These are phyloP conservation scores for Heteronetta atricapilla DNA, from an alignment of 2,113 vertebrate species.

Conservation along the genomic window DNA sequence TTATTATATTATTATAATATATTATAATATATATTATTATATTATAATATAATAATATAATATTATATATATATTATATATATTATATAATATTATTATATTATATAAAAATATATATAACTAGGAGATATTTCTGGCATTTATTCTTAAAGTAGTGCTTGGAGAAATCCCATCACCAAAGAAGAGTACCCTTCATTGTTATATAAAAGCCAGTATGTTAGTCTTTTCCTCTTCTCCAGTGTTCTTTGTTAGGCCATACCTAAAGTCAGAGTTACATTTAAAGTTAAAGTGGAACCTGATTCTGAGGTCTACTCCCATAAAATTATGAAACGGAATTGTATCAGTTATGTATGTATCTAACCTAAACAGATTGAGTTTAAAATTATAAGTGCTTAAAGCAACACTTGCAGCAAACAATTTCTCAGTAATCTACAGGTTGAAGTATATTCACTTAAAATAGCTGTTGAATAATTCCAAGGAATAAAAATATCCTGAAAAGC, in stretches of 20 bases:
- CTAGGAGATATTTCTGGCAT: background rate
- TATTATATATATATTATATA: too few species aligned
- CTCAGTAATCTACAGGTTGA: background rate
- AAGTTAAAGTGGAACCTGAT: background rate
- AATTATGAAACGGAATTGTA: background rate
- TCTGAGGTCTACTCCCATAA: background rate
- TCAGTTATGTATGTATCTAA: background rate
- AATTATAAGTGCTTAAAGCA: background rate
- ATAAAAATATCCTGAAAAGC: background rate
- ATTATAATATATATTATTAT: too few species aligned
- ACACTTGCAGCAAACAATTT: background rate
- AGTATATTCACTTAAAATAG: background rate
- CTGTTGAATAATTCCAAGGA: constrained; percentile 4
- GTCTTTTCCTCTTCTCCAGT: background rate
- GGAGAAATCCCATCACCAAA: background rate
- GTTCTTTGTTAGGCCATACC: background rate
- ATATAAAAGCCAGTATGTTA: background rate
- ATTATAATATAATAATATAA: too few species aligned
- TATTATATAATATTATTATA: too few species aligned
- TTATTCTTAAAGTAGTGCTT: background rate
- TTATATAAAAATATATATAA: too few species aligned
- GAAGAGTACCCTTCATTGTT: background rate
- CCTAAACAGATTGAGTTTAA: background rate
- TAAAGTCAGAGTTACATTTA: background rate
- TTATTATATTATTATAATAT: too few species aligned